phyloP scores from a whole-genome alignment of 2,113 vertebrate species.

The Pseudorhombus dupliciocellatus region DNA sequence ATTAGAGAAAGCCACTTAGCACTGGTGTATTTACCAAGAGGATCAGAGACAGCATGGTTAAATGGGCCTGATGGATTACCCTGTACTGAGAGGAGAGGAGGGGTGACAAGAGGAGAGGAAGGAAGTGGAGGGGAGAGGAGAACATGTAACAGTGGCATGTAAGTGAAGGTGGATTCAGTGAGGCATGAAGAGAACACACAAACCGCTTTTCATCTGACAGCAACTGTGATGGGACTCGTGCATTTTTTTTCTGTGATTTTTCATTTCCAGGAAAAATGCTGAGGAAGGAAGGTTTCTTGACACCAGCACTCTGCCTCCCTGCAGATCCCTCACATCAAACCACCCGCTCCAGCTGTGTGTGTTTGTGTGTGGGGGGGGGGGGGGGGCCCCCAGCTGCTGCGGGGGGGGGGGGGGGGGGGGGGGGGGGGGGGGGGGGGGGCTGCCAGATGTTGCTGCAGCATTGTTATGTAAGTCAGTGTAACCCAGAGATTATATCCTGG shows the following conservation, averaged over 20 bases:
- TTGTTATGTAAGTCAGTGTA: conserved; percentile 62
- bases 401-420: no score
- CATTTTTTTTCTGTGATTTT: neutral
- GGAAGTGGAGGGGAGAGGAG: neutral
- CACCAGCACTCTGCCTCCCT: no score
- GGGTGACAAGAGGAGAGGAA: conserved; percentile 3
- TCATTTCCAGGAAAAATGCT: neutral
- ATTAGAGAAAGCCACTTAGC: conserved; percentile 70
- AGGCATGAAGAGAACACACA: conserved; percentile 10
- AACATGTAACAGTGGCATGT: conserved; percentile 24
- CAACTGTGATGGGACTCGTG: neutral
- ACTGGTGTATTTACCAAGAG: conserved; percentile 66
- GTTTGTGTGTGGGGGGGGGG: no score
- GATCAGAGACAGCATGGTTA: conserved; percentile 67
- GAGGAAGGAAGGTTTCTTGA: no score
- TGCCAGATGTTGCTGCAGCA: conserved; percentile 63
- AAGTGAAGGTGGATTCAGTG: conserved; percentile 42
- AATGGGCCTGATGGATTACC: conserved; percentile 64
- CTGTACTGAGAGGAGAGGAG: conserved; percentile 23
- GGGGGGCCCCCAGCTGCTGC: no score
- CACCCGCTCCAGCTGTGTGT: conserved; percentile 49
- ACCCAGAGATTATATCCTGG: conserved; percentile 55
- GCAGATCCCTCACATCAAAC: conserved; percentile 16
- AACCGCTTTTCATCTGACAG: conserved; percentile 10
- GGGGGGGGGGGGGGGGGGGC: neutral